Evolutionary conservation across 2,113 vertebrate species (phyloP).

Genomic region (Mastomys natalensis): DNA sequence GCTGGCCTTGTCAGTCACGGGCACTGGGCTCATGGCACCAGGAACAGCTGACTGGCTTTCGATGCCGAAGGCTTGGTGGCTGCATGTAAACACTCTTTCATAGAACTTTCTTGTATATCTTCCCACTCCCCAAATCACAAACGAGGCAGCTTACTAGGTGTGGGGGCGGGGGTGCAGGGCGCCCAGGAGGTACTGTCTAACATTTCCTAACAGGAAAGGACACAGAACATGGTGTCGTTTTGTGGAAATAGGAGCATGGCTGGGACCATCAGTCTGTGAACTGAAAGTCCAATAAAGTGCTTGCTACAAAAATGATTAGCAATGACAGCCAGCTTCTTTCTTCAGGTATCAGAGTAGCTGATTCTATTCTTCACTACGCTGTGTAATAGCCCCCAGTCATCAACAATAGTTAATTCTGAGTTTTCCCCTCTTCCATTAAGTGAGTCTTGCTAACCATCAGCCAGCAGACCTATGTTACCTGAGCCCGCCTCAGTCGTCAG

Average conservation of each 20-base stretch:
- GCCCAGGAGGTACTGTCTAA: not conserved
- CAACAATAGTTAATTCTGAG: not conserved
- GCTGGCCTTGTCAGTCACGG: not conserved
- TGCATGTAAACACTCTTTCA: not conserved
- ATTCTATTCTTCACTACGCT: not conserved
- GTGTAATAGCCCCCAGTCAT: not conserved
- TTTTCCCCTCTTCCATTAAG: conserved; percentile 25
- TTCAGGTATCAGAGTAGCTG: not conserved
- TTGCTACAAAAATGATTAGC: not conserved
- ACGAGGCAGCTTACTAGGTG: not conserved
- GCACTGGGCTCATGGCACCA: not conserved
- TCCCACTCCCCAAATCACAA: not conserved
- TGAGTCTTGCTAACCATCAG: conserved; percentile 51
- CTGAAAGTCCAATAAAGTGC: not conserved
- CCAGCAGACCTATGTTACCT: conserved; percentile 46
- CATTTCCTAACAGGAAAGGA: not conserved
- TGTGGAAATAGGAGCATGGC: not conserved
- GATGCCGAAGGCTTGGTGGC: not conserved
- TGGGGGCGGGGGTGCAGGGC: not conserved
- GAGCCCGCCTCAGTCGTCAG: conserved; percentile 56
- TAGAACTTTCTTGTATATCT: not conserved
- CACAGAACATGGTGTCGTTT: not conserved
- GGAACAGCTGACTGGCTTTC: not conserved
- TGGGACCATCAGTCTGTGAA: not conserved
- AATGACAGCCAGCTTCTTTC: not conserved